These are phyloP conservation scores for Leptarthrus brevirostris DNA, from an alignment of 2,888 invertebrate species.

Conservation along the genomic window DNA sequence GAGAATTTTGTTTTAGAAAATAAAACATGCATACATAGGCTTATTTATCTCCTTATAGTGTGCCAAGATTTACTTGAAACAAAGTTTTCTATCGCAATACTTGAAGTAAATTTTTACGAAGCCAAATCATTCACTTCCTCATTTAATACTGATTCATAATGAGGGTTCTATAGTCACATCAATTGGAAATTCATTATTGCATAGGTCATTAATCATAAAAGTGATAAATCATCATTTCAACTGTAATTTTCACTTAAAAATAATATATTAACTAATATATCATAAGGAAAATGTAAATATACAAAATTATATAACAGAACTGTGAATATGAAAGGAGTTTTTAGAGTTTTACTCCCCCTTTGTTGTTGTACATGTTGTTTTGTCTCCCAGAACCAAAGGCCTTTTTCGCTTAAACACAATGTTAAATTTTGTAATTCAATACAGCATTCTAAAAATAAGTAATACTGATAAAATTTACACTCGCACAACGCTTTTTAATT, in stretches of 20 bases:
- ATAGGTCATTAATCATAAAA: slow-evolving; percentile 14
- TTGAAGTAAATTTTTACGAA: no score
- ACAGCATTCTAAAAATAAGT: neutral
- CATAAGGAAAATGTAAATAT: slow-evolving; percentile 36
- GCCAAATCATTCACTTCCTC: no score
- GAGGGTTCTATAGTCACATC: neutral
- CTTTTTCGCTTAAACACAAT: slow-evolving; percentile 16
- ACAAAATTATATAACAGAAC: slow-evolving; percentile 1
- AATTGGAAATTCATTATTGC: neutral
- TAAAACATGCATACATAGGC: neutral
- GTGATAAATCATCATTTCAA: neutral
- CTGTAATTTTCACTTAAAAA: neutral
- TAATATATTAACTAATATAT: neutral
- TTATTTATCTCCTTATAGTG: neutral
- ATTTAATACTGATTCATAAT: neutral
- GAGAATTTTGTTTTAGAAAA: slow-evolving; percentile 1
- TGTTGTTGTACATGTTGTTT: slow-evolving; percentile 22
- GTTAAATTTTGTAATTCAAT: neutral
- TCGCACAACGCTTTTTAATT: neutral
- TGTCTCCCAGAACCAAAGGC: slow-evolving; percentile 13
- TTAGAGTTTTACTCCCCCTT: slow-evolving; percentile 27
- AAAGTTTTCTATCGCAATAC: slow-evolving; percentile 4
- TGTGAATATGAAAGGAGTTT: slow-evolving; percentile 12
- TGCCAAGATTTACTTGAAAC: neutral
- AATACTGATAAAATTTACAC: neutral